A percentile compares a stretch with the other conserved stretches of the same genome.
Evolutionary conservation across 2,113 vertebrate genomes (phyloP).

Genomic region (Engystomops pustulosus): DNA sequence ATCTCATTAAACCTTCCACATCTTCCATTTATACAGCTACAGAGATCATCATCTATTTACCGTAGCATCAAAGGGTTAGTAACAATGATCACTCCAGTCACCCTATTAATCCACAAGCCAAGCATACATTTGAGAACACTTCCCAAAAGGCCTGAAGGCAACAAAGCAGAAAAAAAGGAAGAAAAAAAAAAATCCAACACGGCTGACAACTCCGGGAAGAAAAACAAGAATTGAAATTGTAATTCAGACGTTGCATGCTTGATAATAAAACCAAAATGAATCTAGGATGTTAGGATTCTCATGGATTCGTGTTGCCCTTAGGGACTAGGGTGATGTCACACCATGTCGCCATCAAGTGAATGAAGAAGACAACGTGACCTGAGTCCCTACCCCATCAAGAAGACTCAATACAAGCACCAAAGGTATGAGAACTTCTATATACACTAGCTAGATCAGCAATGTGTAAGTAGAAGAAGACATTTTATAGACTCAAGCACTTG

Average conservation of each 20-base stretch:
- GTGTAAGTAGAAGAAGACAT: neutral
- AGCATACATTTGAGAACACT: slow-evolving; percentile 42
- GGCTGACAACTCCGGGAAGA: slow-evolving; percentile 33
- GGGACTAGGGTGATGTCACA: slow-evolving; percentile 37
- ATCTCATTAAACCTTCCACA: neutral
- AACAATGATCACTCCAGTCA: slow-evolving; percentile 11
- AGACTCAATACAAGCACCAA: neutral
- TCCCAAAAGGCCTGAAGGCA: slow-evolving; percentile 52
- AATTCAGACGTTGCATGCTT: slow-evolving; percentile 50
- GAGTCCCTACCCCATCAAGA: neutral
- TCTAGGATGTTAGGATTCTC: slow-evolving; percentile 24
- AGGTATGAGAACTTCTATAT: neutral
- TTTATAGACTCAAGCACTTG: neutral
- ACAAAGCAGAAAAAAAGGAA: slow-evolving; percentile 39
- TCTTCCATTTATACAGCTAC: neutral
- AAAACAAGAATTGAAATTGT: slow-evolving; percentile 56
- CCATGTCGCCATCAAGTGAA: slow-evolving; percentile 14
- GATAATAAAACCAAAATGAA: slow-evolving; percentile 41
- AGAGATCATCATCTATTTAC: neutral
- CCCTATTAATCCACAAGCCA: slow-evolving; percentile 34
- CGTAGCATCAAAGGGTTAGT: slow-evolving; percentile 4
- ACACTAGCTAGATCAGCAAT: neutral
- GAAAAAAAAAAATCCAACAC: slow-evolving; percentile 8
- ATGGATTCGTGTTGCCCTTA: slow-evolving; percentile 26
- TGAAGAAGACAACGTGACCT: neutral